Conservation (phyloP, 2,113 vertebrate genomes). For the Corvus hawaiiensis region DNA sequence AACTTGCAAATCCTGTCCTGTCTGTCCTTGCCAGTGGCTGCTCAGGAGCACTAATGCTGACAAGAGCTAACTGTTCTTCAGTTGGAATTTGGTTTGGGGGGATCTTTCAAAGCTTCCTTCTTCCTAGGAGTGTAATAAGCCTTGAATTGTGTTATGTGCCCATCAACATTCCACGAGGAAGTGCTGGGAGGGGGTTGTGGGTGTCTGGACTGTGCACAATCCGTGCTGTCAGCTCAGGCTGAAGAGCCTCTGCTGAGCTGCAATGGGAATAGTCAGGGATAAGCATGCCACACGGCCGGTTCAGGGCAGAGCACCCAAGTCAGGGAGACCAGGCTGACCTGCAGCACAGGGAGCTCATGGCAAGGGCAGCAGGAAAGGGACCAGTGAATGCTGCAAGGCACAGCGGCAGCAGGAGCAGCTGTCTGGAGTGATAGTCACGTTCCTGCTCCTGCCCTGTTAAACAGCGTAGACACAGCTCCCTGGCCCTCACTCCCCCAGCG, state of each 20-base stretch:
- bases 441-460: neutral
- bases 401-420: neutral
- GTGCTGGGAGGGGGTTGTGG: neutral
- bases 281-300: fast-evolving
- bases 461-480: neutral
- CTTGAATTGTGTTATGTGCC: neutral
- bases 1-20: neutral
- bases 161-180: neutral
- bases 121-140: neutral
- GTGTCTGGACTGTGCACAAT: neutral
- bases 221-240: neutral
- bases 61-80: neutral
- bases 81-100: neutral
- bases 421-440: neutral
- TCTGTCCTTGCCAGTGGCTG: neutral
- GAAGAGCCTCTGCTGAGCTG: neutral
- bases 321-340: neutral
- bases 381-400: fast-evolving
- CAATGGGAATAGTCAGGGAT: fast-evolving
- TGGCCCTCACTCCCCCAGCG: fast-evolving
- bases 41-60: neutral
- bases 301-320: no score
- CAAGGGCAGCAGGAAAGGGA: neutral
- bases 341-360: neutral
- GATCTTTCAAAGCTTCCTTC: neutral